Base-by-base conservation (phyloP, 2,113 vertebrate genomes). In the Rhipidura dahli region DNA sequence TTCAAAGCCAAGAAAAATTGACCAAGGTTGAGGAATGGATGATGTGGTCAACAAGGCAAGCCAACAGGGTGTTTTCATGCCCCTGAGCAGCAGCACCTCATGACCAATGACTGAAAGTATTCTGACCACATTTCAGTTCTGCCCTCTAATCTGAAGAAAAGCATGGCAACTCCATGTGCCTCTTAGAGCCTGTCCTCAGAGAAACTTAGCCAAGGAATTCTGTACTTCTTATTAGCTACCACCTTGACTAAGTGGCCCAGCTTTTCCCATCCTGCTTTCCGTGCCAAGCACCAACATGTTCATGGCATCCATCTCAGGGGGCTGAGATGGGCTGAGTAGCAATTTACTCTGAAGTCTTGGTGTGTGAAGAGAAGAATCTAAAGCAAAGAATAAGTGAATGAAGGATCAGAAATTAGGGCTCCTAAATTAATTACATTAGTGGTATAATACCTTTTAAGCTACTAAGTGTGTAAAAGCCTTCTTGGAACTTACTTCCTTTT, bases 131-230 rank as follows among this genome's bases (percentile, higher is more conserved):
- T 23, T 75, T 89, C 2, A 70, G 17, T 70, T 87, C 33, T 65
- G 28, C 28, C 2, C 1, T 71, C 8, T 57, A 14, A 37, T 63
- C 42, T 76, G 65, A 76, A 57, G 27, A 30, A 70, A 42, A 0
- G 0, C 1, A 0, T 28, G 37, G 4, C 44, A 78, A 40, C 3
- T 33, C 35, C 35, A 27, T 0, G 0, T 76, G 49, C 35, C 27
- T 65, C 8, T 76, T 42, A 37, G n/a, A 71, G 27, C 10, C 44
- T 71, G 18, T 37, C 76, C n/a, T 37, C 26, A 37, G 33, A 89
- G 33, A 31, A 94, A 53, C 16, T 65, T 53, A 19, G 13, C 19
- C 15, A 35, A 2, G 68, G 17, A 84, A 75, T 91, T 84, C 44
- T 72, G 9, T 72, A 6, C 28, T 85, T 60, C 15, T 35, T 72